Evolutionary conservation across 1,140 invertebrate species (phyloP).

Genomic region (Drosophila ananassae): DNA sequence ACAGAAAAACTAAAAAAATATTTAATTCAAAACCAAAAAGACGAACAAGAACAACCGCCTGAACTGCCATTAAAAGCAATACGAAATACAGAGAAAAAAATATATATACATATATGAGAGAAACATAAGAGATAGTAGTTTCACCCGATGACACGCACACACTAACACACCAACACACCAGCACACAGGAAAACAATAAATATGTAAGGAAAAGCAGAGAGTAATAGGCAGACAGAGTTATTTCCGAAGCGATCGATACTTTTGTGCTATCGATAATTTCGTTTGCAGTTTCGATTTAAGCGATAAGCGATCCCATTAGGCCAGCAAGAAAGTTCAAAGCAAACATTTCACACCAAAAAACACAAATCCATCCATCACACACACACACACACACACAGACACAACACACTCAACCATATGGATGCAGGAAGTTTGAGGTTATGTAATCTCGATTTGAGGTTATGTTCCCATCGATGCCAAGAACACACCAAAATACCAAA

Average conservation of each 20-base stretch:
- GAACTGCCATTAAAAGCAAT: conserved; percentile 81
- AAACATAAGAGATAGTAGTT: conserved; percentile 16
- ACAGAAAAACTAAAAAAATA: conserved; percentile 1
- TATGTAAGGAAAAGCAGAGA: conserved; percentile 6
- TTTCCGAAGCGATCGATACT: conserved; percentile 17
- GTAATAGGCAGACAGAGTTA: conserved; percentile 24
- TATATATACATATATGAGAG: conserved; percentile 29
- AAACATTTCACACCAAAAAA: conserved; percentile 37
- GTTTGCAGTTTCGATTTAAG: conserved; percentile 23
- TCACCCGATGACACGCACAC: conserved; percentile 17
- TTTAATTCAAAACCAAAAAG: conserved; percentile 13
- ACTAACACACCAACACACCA: conserved; percentile 8
- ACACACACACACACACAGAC: conserved; percentile 5
- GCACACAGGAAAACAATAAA: conserved; percentile 7
- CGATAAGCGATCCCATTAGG: conserved; percentile 22
- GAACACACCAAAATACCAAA: conserved; percentile 20
- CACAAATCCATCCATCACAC: background rate
- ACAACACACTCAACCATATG: conserved; percentile 17
- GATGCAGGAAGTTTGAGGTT: conserved; percentile 16
- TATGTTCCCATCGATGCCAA: conserved; percentile 15
- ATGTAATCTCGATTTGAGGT: conserved; percentile 15
- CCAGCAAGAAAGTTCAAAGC: conserved; percentile 60
- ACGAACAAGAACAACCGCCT: conserved; percentile 59
- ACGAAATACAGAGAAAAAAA: conserved; percentile 51
- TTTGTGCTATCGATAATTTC: conserved; percentile 13